Percentiles rank a stretch among this genome's conserved stretches.
These are phyloP conservation scores for Macroteleia sp. DNA, from an alignment of 2,888 invertebrate genomes.

Conservation along the genomic window DNA sequence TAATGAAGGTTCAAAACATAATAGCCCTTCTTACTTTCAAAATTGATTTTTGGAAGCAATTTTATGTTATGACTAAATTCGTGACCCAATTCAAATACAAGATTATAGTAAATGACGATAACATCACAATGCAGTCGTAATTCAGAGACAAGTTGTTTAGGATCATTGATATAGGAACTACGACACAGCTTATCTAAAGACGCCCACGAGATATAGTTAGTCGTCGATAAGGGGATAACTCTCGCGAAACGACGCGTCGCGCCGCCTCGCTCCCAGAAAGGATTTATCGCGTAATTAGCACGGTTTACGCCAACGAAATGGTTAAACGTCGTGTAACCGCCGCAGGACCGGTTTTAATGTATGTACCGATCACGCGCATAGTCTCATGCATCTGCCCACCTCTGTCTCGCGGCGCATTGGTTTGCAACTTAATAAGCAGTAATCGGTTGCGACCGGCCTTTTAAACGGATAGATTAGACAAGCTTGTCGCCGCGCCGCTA, in stretches of 20 bases:
- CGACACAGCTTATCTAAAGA: slow-evolving; percentile 48
- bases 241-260: slow-evolving; percentile 51
- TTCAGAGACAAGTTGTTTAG: slow-evolving; percentile 56
- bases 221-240: slow-evolving; percentile 63
- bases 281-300: slow-evolving; percentile 70
- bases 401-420: slow-evolving; percentile 50
- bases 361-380: slow-evolving; percentile 51
- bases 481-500: slow-evolving; percentile 53
- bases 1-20: too few relatives aligned
- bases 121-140: slow-evolving; percentile 29
- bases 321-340: slow-evolving; percentile 59
- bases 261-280: slow-evolving; percentile 57
- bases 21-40: too few relatives aligned
- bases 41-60: too few relatives aligned
- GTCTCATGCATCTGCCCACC: slow-evolving; percentile 49
- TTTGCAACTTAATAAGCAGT: slow-evolving; percentile 64
- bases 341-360: slow-evolving; percentile 62
- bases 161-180: slow-evolving; percentile 62
- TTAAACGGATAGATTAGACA: slow-evolving; percentile 64
- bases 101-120: slow-evolving; percentile 27
- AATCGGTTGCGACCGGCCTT: slow-evolving; percentile 56
- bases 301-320: slow-evolving; percentile 58
- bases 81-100: slow-evolving; percentile 34
- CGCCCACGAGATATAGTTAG: slow-evolving; percentile 60
- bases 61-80: too few relatives aligned